Evolutionary conservation across 1,140 invertebrate species (phyloP).

Genomic region (Diprion similis): DNA sequence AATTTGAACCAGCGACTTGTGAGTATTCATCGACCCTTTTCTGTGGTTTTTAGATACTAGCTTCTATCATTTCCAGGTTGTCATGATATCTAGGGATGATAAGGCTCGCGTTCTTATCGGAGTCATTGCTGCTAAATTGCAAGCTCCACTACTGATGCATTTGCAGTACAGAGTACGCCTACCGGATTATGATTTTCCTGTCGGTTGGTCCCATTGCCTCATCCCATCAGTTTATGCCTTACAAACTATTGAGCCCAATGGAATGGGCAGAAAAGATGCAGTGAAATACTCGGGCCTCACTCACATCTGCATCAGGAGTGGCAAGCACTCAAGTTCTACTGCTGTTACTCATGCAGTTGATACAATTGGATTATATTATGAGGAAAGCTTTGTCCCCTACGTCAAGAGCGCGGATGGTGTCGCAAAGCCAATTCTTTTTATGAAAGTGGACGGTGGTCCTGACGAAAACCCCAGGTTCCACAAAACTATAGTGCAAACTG

Average conservation of each 20-base stretch:
- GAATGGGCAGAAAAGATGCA: slow-evolving; percentile 38
- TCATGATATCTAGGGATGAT: slow-evolving; percentile 38
- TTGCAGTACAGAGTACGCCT: slow-evolving; percentile 50
- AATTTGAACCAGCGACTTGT: no score
- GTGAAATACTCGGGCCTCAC: slow-evolving; percentile 52
- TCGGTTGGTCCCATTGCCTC: slow-evolving; percentile 48
- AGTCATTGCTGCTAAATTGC: slow-evolving; percentile 50
- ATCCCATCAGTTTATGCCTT: slow-evolving; percentile 48
- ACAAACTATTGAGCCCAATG: slow-evolving; percentile 35
- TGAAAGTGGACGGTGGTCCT: slow-evolving; percentile 50
- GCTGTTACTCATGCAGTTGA: slow-evolving; percentile 40
- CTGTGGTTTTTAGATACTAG: no score
- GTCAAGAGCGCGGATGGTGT: slow-evolving; percentile 31
- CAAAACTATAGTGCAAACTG: slow-evolving; percentile 24
- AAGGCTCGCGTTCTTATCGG: slow-evolving; percentile 57
- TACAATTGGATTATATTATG: slow-evolving; percentile 34
- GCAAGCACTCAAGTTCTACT: slow-evolving; percentile 42
- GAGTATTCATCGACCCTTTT: no score
- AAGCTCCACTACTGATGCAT: no score
- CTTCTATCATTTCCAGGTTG: no score
- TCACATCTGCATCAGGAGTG: slow-evolving; percentile 49
- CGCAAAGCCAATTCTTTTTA: slow-evolving; percentile 52
- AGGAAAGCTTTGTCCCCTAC: slow-evolving; percentile 36
- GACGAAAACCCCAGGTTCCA: slow-evolving; percentile 56
- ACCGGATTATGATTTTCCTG: slow-evolving; percentile 59